A percentile compares a stretch with the other conserved stretches of the same genome.
Conservation (phyloP, 2,113 vertebrate genomes). For the Petaurus breviceps region DNA sequence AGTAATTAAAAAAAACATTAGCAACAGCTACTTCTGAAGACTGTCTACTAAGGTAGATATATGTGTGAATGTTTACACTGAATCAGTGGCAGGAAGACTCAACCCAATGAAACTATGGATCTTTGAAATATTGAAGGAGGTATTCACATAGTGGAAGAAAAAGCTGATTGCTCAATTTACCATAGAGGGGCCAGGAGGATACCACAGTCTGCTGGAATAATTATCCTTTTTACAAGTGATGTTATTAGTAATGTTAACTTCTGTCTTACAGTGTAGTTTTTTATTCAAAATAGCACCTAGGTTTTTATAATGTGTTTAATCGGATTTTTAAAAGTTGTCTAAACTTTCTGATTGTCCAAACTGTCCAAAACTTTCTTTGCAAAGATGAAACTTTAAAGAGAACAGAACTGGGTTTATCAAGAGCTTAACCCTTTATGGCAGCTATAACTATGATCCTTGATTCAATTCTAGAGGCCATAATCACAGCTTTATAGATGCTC, state of each 20-base stretch:
- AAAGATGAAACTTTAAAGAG: constrained; percentile 21
- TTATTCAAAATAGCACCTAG: constrained; percentile 45
- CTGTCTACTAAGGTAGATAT: neutral
- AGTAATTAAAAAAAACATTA: neutral
- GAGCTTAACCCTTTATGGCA: neutral
- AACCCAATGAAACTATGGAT: neutral
- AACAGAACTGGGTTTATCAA: neutral
- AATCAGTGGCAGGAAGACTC: neutral
- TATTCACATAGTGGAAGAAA: neutral
- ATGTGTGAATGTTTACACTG: neutral
- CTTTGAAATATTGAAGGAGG: neutral
- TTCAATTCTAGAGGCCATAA: neutral
- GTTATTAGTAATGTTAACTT: neutral
- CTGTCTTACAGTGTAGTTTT: neutral
- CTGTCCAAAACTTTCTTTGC: constrained; percentile 1
- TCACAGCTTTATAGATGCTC: neutral
- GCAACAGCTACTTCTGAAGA: neutral
- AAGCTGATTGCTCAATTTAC: constrained; percentile 6
- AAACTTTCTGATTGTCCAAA: no score
- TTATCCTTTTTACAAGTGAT: neutral
- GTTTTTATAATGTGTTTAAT: constrained; percentile 42
- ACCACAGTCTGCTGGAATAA: neutral
- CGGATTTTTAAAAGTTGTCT: neutral
- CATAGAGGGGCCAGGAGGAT: constrained; percentile 6
- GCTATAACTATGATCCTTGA: neutral